A percentile compares a stretch with the other conserved stretches of the same genome.
These are phyloP conservation scores for Gasterosteus aculeatus DNA, from an alignment of 2,113 vertebrate genomes.

Conservation along the genomic window DNA sequence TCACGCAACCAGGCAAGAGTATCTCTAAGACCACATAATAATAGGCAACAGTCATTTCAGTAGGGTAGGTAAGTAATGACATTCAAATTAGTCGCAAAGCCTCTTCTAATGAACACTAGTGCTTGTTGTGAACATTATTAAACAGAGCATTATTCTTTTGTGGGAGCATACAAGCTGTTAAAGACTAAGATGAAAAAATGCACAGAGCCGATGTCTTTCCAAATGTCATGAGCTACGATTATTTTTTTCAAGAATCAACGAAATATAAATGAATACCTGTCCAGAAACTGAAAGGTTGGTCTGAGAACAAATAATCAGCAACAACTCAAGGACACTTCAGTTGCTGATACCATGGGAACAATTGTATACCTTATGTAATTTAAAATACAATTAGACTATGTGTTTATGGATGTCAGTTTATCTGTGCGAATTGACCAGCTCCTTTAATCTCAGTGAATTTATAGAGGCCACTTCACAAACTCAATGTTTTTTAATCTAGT, in stretches of 20 bases:
- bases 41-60: too few relatives aligned
- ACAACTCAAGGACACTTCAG: not conserved
- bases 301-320: not conserved
- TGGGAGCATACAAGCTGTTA: not conserved
- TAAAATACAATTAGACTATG: not conserved
- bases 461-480: constrained; percentile 17
- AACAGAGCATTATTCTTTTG: too few relatives aligned
- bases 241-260: not conserved
- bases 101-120: too few relatives aligned
- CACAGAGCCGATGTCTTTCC: not conserved
- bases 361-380: not conserved
- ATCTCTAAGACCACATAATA: too few relatives aligned
- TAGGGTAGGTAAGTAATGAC: too few relatives aligned
- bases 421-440: not conserved
- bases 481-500: not conserved
- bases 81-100: too few relatives aligned
- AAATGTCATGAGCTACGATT: not conserved
- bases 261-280: not conserved
- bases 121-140: too few relatives aligned
- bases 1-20: too few relatives aligned
- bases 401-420: constrained; percentile 12
- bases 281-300: not conserved
- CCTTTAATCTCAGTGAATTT: not conserved
- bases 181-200: not conserved
- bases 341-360: constrained; percentile 1